These are phyloP conservation scores for Andrena praecox DNA, from an alignment of 2,888 invertebrate genomes.

Conservation along the genomic window DNA sequence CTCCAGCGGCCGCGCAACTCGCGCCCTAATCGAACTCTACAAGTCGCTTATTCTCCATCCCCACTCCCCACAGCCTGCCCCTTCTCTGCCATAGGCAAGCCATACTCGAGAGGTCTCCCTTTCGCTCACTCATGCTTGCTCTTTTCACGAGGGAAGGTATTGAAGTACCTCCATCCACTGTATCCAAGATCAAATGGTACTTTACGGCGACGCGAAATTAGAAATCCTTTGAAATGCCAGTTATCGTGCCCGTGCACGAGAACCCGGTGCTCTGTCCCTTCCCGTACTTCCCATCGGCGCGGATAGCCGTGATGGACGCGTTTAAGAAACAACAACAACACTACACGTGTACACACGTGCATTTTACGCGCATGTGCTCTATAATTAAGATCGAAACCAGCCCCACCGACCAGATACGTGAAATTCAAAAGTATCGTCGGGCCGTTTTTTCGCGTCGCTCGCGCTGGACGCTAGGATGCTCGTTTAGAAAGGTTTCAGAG, in stretches of 20 bases:
- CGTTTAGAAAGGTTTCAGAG: background rate
- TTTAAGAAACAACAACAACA: slow-evolving; percentile 38
- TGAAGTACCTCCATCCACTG: slow-evolving; percentile 44
- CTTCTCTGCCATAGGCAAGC: slow-evolving; percentile 60
- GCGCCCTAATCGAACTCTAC: slow-evolving; percentile 82
- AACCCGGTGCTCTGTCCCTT: slow-evolving; percentile 4
- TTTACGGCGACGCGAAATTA: slow-evolving; percentile 48
- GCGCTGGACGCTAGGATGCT: background rate
- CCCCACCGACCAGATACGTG: background rate
- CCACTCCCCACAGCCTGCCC: slow-evolving; percentile 59
- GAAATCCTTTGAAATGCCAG: slow-evolving; percentile 33
- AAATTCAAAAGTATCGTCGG: background rate
- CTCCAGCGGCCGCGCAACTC: slow-evolving; percentile 83
- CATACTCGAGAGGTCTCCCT: slow-evolving; percentile 64
- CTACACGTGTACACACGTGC: slow-evolving; percentile 60
- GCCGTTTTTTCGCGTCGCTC: background rate
- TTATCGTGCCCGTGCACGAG: slow-evolving; percentile 6
- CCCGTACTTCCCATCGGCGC: background rate
- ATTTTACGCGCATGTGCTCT: slow-evolving; percentile 56
- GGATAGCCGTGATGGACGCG: slow-evolving; percentile 4
- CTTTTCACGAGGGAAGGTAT: slow-evolving; percentile 65
- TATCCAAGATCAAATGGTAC: slow-evolving; percentile 53
- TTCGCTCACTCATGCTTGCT: slow-evolving; percentile 73
- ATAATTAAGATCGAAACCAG: slow-evolving; percentile 46
- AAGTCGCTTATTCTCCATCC: slow-evolving; percentile 72